These are phyloP conservation scores for Balaenoptera acutorostrata DNA, from an alignment of 2,113 vertebrate species.

Conservation along the genomic window DNA sequence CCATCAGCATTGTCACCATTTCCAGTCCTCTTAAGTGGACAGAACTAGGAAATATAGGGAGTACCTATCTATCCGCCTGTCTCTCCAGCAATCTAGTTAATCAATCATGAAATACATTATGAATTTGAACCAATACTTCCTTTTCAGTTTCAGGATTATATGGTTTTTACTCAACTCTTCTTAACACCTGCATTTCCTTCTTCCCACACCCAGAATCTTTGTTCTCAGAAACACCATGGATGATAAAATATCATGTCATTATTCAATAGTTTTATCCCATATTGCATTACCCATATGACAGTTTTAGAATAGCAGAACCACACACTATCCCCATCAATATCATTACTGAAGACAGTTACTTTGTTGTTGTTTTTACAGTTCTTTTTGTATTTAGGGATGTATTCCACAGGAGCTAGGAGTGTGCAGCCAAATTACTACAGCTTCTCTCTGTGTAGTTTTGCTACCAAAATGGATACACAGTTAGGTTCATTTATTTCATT, in stretches of 20 bases:
- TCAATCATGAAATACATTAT: not conserved
- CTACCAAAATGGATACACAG: not conserved
- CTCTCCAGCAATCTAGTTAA: not conserved
- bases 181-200: not conserved
- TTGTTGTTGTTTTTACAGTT: not conserved
- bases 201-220: not conserved
- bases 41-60: not conserved
- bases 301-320: not conserved
- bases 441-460: not conserved
- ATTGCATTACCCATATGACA: not conserved
- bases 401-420: not conserved
- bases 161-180: not conserved
- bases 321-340: not conserved
- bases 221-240: not conserved
- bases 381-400: not conserved
- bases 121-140: not conserved
- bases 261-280: not conserved
- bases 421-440: not conserved
- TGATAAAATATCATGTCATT: not conserved
- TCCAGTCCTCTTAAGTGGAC: not conserved
- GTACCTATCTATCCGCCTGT: too few relatives aligned
- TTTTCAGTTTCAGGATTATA: not conserved
- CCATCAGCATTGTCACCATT: not conserved
- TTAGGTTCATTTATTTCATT: not conserved
- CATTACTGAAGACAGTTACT: not conserved